Evolutionary conservation across 2,888 invertebrate species (phyloP), one percentile per base, ranked within the genome.

Genomic region (Chouioia cunea): DNA sequence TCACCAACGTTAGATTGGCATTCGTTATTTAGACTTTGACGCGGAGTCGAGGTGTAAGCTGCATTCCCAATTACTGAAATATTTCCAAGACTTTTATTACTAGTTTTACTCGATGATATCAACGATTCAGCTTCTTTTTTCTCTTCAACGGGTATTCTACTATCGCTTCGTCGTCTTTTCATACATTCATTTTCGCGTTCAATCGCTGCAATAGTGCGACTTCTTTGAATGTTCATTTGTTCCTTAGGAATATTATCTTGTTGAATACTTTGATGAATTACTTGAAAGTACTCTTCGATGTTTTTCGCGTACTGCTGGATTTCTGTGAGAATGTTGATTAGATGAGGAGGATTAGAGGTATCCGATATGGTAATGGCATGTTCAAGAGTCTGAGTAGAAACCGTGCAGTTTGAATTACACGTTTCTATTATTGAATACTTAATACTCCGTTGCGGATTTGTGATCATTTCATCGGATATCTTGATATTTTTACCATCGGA

Each of bases 231-330:
- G 6, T 36, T 36, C 12, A 10, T 36, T 36, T 44, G 44, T 10
- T 46, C 18, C 2, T 15, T 15, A 22, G 53, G 23, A 3, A 12
- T 4, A 14, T 18, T 15, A 18, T 20, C 12, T 20, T 22, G 20
- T 53, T 18, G 27, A 20, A 52, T 20, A 18, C 18, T 52, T 20
- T 52, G 52, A n/a, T 18, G 44, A 14, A 63, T 36, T 1, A 0
- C 1, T 12, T 22, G 2, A 3, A 70, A 70, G 10, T 64, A 18
- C 0, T 65, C 50, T 43, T 70, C 52, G n/a, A 73, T 70, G 4
- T 22, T 70, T 18, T 62, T 50, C 0, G 68, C 62, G 52, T 73
- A 73, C 10, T 36, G 14, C 60, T 70, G 67, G 4, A 73, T 73
- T 3, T 73, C 62, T 1, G 18, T 20, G 12, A 73, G 70, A 27